A percentile compares a stretch with the other conserved stretches of the same genome.
Conservation (phyloP, 1,140 invertebrate genomes). For the Copidosoma floridanum region DNA sequence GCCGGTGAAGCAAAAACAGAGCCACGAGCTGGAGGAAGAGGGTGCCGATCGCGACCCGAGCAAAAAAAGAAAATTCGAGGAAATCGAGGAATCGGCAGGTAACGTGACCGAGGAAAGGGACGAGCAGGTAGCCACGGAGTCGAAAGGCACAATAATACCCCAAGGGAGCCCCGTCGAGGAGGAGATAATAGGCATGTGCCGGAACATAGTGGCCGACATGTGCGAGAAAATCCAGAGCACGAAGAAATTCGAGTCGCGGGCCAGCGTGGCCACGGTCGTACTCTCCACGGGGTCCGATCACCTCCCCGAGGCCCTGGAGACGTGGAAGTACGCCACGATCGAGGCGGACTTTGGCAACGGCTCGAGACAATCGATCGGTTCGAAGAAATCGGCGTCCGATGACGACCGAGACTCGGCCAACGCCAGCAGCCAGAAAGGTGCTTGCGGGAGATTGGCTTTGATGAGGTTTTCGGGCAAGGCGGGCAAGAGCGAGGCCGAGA, state of each 20-base stretch:
- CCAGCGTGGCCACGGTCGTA: no score
- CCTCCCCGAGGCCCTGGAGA: no score
- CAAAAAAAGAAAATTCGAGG: no score
- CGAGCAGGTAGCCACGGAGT: not conserved
- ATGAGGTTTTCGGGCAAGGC: no score
- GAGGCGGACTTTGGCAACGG: not conserved
- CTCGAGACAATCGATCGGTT: not conserved
- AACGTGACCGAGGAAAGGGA: slow-evolving; percentile 6
- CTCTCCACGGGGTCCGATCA: no score
- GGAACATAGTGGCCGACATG: not conserved
- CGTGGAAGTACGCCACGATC: no score
- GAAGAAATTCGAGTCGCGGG: not conserved
- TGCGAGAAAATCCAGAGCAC: not conserved
- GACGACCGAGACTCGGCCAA: not conserved
- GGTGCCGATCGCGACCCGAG: no score
- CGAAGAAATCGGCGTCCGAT: not conserved
- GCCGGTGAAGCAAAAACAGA: no score
- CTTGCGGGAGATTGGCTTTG: not conserved
- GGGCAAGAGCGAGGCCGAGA: slow-evolving; percentile 30
- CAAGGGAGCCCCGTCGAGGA: no score
- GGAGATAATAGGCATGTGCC: not conserved
- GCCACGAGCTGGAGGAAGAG: no score
- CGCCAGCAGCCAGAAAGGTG: not conserved
- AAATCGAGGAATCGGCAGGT: slow-evolving; percentile 7
- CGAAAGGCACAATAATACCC: no score